phyloP scores from a whole-genome alignment of 1,140 invertebrate species.

The Chrysopa pallens region DNA sequence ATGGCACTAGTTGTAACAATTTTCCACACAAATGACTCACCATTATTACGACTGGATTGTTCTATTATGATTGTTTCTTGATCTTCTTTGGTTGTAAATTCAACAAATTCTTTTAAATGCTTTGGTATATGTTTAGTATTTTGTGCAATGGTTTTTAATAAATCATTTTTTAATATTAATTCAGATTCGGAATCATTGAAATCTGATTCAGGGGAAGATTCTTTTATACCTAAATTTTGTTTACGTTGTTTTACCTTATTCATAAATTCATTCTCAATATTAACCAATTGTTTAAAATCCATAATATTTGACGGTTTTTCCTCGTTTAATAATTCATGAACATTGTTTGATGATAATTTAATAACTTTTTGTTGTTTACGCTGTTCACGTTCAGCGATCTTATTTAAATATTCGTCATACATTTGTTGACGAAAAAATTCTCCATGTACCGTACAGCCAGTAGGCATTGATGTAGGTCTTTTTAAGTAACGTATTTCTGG shows the following conservation, averaged over 20 bases:
- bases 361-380: conserved; percentile 59
- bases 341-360: conserved; percentile 32
- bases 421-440: conserved; percentile 57
- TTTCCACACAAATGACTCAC: conserved; percentile 27
- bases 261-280: conserved; percentile 55
- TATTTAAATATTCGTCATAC: conserved; percentile 64
- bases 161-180: conserved; percentile 37
- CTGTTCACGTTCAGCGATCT: conserved; percentile 58
- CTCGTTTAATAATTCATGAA: conserved; percentile 13
- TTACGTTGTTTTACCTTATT: conserved; percentile 40
- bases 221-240: conserved; percentile 35
- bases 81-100: conserved; percentile 24
- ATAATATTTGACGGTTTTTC: conserved; percentile 4
- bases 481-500: conserved; percentile 7
- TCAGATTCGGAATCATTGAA: conserved; percentile 16
- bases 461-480: conserved; percentile 11
- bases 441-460: conserved; percentile 15
- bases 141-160: conserved; percentile 23
- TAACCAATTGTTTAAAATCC: conserved; percentile 27
- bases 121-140: conserved; percentile 43
- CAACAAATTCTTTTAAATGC: conserved; percentile 54
- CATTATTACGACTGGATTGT: conserved; percentile 9
- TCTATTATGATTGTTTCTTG: too few relatives aligned
- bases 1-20: conserved; percentile 26
- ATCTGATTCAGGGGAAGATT: conserved; percentile 23